Evolutionary conservation across 2,888 invertebrate genomes (phyloP).

Genomic region (Coleophora deauratella): DNA sequence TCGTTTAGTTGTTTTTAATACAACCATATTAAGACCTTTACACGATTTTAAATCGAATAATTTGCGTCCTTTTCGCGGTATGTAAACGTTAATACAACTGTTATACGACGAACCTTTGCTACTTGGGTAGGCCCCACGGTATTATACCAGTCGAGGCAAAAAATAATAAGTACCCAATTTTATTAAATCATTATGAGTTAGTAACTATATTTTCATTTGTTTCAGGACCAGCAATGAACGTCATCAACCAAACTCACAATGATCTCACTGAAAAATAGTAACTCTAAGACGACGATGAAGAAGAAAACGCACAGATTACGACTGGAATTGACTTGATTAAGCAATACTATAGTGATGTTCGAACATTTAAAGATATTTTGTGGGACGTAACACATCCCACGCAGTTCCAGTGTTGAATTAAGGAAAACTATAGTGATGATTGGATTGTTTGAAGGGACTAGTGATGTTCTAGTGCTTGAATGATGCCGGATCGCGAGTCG

Average conservation of each 20-base stretch:
- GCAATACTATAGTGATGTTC: constrained; percentile 1
- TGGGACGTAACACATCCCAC: too few species aligned
- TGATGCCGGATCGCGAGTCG: constrained; percentile 72
- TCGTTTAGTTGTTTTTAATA: too few species aligned
- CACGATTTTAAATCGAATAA: too few species aligned
- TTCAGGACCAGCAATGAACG: constrained; percentile 43
- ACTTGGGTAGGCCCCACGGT: too few species aligned
- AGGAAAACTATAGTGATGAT: constrained; percentile 3
- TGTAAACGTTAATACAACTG: too few species aligned
- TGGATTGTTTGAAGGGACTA: constrained; percentile 26
- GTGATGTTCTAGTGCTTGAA: constrained; percentile 32
- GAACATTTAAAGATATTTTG: constrained; percentile 8
- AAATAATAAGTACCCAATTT: too few species aligned
- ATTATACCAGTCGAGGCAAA: too few species aligned
- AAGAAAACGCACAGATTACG: constrained; percentile 43
- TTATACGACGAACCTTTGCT: too few species aligned
- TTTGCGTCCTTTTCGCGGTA: too few species aligned
- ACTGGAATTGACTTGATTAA: constrained; percentile 57
- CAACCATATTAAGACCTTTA: too few species aligned
- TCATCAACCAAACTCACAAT: constrained; percentile 18
- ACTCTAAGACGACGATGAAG: constrained; percentile 34
- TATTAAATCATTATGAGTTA: too few species aligned
- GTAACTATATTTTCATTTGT: constrained; percentile 26
- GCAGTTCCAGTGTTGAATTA: too few species aligned
- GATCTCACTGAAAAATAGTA: constrained; percentile 26